Conservation (phyloP, 2,888 invertebrate genomes). For the Teleiodes luculella region DNA sequence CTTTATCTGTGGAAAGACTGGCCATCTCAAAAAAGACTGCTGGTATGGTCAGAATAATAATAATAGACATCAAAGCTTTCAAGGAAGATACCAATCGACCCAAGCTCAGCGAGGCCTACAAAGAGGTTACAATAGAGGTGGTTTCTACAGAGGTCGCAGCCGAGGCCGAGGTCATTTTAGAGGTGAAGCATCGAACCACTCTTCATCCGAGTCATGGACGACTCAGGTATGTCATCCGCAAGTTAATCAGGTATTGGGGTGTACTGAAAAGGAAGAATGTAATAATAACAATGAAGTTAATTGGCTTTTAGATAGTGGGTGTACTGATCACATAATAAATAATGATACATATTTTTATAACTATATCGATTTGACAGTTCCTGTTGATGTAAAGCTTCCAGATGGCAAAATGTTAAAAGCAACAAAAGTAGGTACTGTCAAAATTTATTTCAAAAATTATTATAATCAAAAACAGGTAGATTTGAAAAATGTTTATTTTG, state of each 20-base stretch:
- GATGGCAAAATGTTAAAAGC: conserved; percentile 21
- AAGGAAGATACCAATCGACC: background rate
- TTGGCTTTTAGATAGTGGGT: conserved; percentile 30
- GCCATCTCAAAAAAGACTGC: conserved; percentile 28
- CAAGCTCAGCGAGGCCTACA: background rate
- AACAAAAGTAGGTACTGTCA: conserved; percentile 21
- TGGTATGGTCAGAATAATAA: conserved; percentile 9
- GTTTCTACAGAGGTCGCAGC: too few relatives aligned
- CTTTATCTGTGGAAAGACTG: conserved; percentile 27
- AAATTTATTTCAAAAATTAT: conserved; percentile 23
- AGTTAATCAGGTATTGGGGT: background rate
- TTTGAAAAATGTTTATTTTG: conserved; percentile 26
- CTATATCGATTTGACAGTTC: conserved; percentile 12
- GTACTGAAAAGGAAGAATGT: background rate
- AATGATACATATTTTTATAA: conserved; percentile 24
- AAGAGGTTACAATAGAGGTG: too few relatives aligned
- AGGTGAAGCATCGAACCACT: too few relatives aligned
- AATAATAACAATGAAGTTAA: conserved; percentile 20
- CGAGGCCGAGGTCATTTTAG: too few relatives aligned
- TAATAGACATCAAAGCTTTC: background rate
- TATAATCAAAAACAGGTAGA: conserved; percentile 18
- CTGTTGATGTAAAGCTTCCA: conserved; percentile 21
- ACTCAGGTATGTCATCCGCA: conserved; percentile 8
- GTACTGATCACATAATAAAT: conserved; percentile 25
- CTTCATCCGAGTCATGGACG: too few relatives aligned